These are phyloP conservation scores for Cyanoramphus novaezelandiae DNA, from an alignment of 2,113 vertebrate genomes.

Conservation along the genomic window DNA sequence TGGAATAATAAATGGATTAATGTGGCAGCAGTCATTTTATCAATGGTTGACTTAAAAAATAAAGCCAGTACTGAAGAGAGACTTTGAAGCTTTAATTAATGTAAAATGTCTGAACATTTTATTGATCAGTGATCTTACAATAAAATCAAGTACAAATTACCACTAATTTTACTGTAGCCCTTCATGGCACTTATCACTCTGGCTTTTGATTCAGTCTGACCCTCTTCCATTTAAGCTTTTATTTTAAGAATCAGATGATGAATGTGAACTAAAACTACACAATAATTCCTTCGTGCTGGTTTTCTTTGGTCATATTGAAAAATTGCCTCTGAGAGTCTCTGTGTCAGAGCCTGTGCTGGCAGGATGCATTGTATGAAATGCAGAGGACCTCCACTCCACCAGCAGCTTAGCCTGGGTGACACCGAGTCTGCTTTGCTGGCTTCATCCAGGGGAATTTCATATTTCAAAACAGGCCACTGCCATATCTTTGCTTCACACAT, in stretches of 20 bases:
- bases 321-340: background rate
- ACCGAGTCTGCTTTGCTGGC: background rate
- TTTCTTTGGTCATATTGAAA: background rate
- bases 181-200: background rate
- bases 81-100: background rate
- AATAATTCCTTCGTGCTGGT: background rate
- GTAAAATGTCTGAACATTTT: background rate
- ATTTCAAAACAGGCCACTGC: background rate
- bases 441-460: background rate
- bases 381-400: background rate
- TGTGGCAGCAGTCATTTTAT: background rate
- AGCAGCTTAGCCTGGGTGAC: background rate
- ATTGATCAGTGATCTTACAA: background rate
- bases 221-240: background rate
- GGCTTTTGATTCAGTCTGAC: background rate
- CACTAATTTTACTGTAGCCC: background rate
- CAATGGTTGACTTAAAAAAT: background rate
- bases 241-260: background rate
- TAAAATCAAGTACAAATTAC: background rate
- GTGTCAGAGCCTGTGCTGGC: background rate
- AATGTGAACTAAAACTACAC: background rate
- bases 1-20: constrained; percentile 20
- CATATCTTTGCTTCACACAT: background rate
- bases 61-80: background rate
- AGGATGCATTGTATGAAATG: background rate